Percentiles rank a stretch among this genome's conserved stretches.
Evolutionary conservation across 1,140 invertebrate species (phyloP).

Genomic region (Melitaea cinxia): DNA sequence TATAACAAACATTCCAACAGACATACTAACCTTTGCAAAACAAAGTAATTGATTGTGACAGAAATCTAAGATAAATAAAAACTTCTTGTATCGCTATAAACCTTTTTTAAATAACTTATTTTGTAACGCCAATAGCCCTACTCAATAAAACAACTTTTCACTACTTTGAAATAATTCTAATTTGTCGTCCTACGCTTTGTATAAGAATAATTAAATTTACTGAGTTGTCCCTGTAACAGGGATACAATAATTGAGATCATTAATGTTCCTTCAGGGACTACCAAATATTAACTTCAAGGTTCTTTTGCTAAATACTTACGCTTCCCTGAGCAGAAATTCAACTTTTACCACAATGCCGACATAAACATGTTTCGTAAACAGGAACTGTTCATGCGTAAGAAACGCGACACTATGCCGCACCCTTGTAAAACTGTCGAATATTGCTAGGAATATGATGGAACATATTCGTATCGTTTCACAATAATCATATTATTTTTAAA

Average conservation of each 20-base stretch:
- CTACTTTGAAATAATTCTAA: too few species aligned
- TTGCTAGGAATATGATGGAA: slow-evolving; percentile 18
- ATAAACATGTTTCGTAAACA: slow-evolving; percentile 76
- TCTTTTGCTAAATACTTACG: slow-evolving; percentile 56
- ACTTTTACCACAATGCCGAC: slow-evolving; percentile 74
- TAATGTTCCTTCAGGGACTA: neutral
- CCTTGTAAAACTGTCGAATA: slow-evolving; percentile 25
- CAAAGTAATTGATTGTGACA: neutral
- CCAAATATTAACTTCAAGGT: slow-evolving; percentile 43
- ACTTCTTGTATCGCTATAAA: too few species aligned
- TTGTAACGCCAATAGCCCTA: too few species aligned
- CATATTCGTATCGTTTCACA: too few species aligned
- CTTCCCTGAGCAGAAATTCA: slow-evolving; percentile 72
- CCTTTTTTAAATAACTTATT: too few species aligned
- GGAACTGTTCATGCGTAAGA: slow-evolving; percentile 61
- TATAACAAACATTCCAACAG: neutral
- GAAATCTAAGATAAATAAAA: too few species aligned
- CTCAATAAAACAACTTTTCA: too few species aligned
- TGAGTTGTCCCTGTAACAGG: too few species aligned
- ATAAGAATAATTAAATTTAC: too few species aligned
- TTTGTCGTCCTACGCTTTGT: too few species aligned
- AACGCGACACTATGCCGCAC: slow-evolving; percentile 34
- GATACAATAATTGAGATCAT: too few species aligned
- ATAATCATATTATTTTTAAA: too few species aligned
- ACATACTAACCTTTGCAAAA: neutral